phyloP scores from a whole-genome alignment of 2,113 vertebrate genomes.

The Etheostoma spectabile region DNA sequence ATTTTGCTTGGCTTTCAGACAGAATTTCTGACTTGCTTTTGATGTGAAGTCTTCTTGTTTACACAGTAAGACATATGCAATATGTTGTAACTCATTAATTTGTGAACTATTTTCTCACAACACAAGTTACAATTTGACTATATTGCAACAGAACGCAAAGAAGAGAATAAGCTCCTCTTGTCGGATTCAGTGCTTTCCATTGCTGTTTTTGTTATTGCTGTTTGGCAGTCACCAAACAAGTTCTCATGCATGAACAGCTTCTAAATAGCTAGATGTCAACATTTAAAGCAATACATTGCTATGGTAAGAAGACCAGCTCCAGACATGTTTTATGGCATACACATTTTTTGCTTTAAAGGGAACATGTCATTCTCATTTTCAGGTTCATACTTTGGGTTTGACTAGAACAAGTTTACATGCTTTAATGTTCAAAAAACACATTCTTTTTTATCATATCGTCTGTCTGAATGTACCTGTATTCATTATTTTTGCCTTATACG shows the following conservation, averaged over 20 bases:
- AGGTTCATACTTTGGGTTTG: no score
- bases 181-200: constrained; percentile 5
- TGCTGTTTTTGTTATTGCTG: background rate
- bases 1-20: constrained; percentile 57
- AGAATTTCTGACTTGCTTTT: constrained; percentile 48
- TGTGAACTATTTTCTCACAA: background rate
- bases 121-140: background rate
- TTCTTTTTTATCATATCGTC: no score
- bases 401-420: no score
- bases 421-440: no score
- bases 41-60: constrained; percentile 45
- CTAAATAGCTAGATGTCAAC: background rate
- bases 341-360: background rate
- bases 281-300: background rate
- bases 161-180: background rate
- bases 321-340: background rate
- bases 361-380: no score
- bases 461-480: no score
- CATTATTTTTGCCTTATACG: no score
- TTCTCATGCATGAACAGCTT: background rate
- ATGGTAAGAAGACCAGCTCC: background rate
- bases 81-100: constrained; percentile 16
- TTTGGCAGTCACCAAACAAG: no score
- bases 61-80: constrained; percentile 11
- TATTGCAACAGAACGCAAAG: background rate